Conservation (phyloP, 2,797 vertebrate genomes). For the Gadopsis bispinosus region DNA sequence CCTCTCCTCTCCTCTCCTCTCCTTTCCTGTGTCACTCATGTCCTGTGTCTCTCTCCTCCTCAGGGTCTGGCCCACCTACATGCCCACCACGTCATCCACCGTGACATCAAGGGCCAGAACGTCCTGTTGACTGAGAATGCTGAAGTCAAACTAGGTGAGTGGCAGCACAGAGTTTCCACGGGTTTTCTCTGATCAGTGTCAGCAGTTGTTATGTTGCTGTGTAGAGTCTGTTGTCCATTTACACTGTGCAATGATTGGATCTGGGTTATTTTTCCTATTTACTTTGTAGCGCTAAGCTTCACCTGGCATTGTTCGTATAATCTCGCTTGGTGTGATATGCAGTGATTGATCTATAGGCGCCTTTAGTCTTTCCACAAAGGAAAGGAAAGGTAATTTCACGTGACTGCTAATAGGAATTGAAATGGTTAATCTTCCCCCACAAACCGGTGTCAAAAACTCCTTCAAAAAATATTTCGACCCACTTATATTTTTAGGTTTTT, state of each 20-base stretch:
- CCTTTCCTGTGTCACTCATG: not conserved
- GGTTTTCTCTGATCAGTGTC: not conserved
- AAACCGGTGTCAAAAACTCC: not conserved
- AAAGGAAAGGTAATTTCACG: not conserved
- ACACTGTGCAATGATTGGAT: not conserved
- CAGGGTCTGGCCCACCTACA: conserved; percentile 96
- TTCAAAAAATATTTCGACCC: not conserved
- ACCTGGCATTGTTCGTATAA: not conserved
- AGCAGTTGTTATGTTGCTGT: not conserved
- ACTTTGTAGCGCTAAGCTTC: not conserved
- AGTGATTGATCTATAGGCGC: not conserved
- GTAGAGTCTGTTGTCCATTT: not conserved
- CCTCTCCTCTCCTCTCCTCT: not conserved
- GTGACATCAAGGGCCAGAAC: conserved; percentile 98
- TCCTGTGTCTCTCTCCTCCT: not conserved
- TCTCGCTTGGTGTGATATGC: not conserved
- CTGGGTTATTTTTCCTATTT: too few relatives aligned
- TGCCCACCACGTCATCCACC: conserved; percentile 96
- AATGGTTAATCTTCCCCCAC: not conserved
- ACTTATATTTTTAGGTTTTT: too few relatives aligned
- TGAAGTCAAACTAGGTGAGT: conserved; percentile 94
- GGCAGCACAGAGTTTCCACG: not conserved
- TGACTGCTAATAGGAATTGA: not conserved
- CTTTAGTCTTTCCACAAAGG: not conserved
- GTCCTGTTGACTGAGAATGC: conserved; percentile 96